Conservation (phyloP, 2,113 vertebrate genomes). For the Aegithalos caudatus region DNA sequence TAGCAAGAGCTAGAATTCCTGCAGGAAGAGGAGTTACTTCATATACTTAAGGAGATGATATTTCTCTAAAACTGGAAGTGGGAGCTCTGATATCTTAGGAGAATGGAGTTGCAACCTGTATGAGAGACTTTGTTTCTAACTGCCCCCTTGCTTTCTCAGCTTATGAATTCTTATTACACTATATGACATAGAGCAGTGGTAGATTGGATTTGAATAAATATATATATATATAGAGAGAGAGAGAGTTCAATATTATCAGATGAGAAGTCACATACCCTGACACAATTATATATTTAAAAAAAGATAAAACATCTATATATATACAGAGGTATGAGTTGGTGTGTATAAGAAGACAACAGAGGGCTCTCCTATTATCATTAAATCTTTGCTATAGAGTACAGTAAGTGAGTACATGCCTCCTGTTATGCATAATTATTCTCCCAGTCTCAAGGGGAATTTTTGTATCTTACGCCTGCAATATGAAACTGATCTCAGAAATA, state of each 20-base stretch:
- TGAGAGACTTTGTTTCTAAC: not conserved
- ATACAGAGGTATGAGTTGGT: not conserved
- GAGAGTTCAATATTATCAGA: not conserved
- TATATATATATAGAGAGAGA: not conserved
- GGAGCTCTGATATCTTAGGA: not conserved
- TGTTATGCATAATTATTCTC: not conserved
- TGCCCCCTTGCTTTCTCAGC: not conserved
- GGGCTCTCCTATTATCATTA: not conserved
- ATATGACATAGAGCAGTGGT: not conserved
- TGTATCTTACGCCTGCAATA: not conserved
- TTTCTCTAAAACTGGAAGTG: not conserved
- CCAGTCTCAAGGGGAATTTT: constrained; percentile 9
- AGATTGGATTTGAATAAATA: not conserved
- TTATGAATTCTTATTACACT: not conserved
- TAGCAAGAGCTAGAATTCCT: not conserved
- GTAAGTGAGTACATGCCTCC: not conserved
- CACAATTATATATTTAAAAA: not conserved
- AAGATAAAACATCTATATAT: not conserved
- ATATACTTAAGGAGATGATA: not conserved
- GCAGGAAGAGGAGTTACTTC: not conserved
- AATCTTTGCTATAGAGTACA: not conserved
- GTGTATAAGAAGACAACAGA: not conserved
- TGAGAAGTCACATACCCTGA: not conserved
- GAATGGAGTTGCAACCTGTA: not conserved
- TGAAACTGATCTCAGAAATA: constrained; percentile 39